Evolutionary conservation across 2,113 vertebrate genomes (phyloP).

Genomic region (Accipiter virgatus): DNA sequence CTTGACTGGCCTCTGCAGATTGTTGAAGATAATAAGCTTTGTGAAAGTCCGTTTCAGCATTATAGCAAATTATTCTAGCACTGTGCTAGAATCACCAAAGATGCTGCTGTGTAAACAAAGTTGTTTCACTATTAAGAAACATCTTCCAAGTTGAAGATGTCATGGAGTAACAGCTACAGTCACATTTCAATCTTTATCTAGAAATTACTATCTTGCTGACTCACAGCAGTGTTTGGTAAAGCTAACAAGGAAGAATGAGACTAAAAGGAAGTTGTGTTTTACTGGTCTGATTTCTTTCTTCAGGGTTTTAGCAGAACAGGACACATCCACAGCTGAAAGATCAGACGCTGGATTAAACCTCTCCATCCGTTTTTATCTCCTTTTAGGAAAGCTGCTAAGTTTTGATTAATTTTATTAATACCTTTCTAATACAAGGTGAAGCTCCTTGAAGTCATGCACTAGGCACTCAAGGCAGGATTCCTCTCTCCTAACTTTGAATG

Average conservation of each 20-base stretch:
- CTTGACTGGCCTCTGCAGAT: not conserved
- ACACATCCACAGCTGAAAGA: not conserved
- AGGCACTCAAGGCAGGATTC: not conserved
- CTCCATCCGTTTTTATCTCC: not conserved
- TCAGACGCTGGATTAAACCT: not conserved
- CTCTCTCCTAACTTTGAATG: not conserved
- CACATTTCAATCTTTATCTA: not conserved
- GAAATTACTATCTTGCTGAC: not conserved
- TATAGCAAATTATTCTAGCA: not conserved
- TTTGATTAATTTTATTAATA: not conserved
- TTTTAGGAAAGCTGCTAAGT: not conserved
- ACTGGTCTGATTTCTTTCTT: not conserved
- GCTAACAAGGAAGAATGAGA: not conserved
- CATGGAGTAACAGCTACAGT: not conserved
- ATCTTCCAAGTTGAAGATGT: not conserved
- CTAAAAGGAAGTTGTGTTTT: not conserved
- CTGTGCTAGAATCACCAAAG: not conserved
- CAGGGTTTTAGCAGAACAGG: not conserved
- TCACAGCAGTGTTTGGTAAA: not conserved
- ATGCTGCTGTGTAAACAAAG: not conserved
- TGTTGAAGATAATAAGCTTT: not conserved
- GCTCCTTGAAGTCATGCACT: not conserved
- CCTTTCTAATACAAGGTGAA: not conserved
- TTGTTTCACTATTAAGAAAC: not conserved
- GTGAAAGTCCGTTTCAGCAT: not conserved